Conservation (phyloP, 2,113 vertebrate species). For the Nanorana parkeri region DNA sequence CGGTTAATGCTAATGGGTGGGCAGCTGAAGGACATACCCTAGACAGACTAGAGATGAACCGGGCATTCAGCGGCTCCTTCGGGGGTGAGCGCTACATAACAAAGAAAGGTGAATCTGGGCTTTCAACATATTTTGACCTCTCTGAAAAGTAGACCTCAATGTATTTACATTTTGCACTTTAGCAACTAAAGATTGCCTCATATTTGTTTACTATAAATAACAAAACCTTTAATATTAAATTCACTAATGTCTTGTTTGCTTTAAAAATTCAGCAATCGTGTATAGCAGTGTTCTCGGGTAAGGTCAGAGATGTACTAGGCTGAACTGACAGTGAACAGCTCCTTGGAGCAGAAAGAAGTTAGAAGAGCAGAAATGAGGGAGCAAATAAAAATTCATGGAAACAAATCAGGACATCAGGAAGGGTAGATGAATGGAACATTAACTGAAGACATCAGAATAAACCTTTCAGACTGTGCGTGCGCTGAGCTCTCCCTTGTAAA, state of each 20-base stretch:
- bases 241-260: constrained; percentile 58
- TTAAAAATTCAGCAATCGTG: constrained; percentile 72
- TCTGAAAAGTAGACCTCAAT: background rate
- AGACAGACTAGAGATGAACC: too few species aligned
- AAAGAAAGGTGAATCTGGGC: background rate
- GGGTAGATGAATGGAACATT: constrained; percentile 48
- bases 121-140: background rate
- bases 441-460: constrained; percentile 40
- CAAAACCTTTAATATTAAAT: constrained; percentile 49
- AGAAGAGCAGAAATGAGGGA: constrained; percentile 54
- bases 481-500: constrained; percentile 13
- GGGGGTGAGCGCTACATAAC: too few species aligned
- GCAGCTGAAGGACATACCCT: too few species aligned
- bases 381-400: constrained; percentile 52
- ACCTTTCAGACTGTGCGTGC: constrained; percentile 31
- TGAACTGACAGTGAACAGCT: constrained; percentile 54
- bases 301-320: constrained; percentile 60
- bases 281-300: constrained; percentile 60
- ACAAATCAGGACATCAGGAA: constrained; percentile 37
- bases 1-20: too few species aligned
- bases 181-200: constrained; percentile 62
- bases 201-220: constrained; percentile 40
- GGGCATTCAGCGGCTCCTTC: too few species aligned
- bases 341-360: constrained; percentile 44
- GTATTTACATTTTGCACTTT: background rate